Base-by-base conservation (phyloP, 2,113 vertebrate species). In the Phoxinus phoxinus region DNA sequence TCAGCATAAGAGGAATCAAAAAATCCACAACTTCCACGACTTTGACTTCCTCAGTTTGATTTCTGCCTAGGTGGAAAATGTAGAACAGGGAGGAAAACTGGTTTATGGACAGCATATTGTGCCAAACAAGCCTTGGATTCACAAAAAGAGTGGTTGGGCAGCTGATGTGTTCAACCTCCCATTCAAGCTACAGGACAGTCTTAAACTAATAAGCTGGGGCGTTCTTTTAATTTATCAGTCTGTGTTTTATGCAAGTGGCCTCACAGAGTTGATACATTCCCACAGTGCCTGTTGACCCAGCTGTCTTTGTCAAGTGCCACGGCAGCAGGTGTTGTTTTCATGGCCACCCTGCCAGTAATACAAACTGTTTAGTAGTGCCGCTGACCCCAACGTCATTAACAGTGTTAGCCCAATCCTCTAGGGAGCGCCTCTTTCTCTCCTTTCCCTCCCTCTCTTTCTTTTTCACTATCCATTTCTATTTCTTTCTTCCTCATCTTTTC, bases 241-340 rank as follows among this genome's bases (percentile, higher is more conserved):
- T 88, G 78, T 92, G 91, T 95, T 95, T 95, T 93, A 93, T 95
- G 94, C 94, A 94, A 93, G 94, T 93, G 93, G 92, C 94, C 96
- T 93, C 96, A 96, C 95, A 95, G 94, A 96, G 96, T 96, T 96
- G 97, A 97, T 97, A 95, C 96, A 97, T 97, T 98, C 97, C 97
- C 97, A 97, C 96, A 96, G 97, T 96, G 97, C 96, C 97, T 97
- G 97, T 98, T 99, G 98, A 98, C 97, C 98, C 97, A 98, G 97
- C 97, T 98, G 98, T 97, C 96, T 96, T 96, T 95, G 95, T 95
- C 96, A 96, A 96, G 94, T 95, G 94, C 95, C 95, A 93, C 95
- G 95, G 92, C 95, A 96, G 97, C 97, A 97, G 98, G 97, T 99
- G 96, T 95, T 97, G 97, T 97, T 97, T 97, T 97, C 97, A 96